phyloP scores from a whole-genome alignment of 2,888 invertebrate species.

The Stenichneumon culpator region DNA sequence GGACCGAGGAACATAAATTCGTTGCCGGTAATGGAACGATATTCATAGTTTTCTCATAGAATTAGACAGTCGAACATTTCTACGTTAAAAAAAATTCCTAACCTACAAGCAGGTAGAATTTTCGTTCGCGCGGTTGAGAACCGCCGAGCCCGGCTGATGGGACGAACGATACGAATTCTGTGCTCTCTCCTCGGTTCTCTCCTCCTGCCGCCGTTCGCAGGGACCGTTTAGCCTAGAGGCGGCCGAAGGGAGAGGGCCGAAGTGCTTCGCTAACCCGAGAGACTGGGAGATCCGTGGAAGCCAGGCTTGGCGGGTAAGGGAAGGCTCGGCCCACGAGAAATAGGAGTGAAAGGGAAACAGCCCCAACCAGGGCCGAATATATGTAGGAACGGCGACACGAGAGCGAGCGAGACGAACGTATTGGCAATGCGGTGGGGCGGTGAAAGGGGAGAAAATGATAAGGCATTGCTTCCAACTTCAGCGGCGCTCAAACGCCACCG shows the following conservation, averaged over 20 bases:
- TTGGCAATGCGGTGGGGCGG: conserved; percentile 43
- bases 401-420: conserved; percentile 46
- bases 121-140: conserved; percentile 54
- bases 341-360: conserved; percentile 63
- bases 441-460: conserved; percentile 67
- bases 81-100: not conserved
- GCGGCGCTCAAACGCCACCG: conserved; percentile 66
- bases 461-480: conserved; percentile 63
- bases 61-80: not conserved
- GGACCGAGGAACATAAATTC: not conserved
- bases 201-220: conserved; percentile 25
- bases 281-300: conserved; percentile 10
- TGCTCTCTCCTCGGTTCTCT: conserved; percentile 43
- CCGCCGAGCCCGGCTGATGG: conserved; percentile 66
- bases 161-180: conserved; percentile 66
- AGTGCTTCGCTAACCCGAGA: conserved; percentile 26
- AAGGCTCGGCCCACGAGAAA: conserved; percentile 42
- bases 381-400: not conserved
- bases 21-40: not conserved
- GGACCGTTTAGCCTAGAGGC: conserved; percentile 19
- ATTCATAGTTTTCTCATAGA: not conserved
- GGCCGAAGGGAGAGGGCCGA: conserved; percentile 27
- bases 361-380: conserved; percentile 10
- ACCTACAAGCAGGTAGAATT: conserved; percentile 7
- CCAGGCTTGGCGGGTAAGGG: conserved; percentile 7